phyloP scores from a whole-genome alignment of 1,140 invertebrate genomes.

The Ladona fulva region DNA sequence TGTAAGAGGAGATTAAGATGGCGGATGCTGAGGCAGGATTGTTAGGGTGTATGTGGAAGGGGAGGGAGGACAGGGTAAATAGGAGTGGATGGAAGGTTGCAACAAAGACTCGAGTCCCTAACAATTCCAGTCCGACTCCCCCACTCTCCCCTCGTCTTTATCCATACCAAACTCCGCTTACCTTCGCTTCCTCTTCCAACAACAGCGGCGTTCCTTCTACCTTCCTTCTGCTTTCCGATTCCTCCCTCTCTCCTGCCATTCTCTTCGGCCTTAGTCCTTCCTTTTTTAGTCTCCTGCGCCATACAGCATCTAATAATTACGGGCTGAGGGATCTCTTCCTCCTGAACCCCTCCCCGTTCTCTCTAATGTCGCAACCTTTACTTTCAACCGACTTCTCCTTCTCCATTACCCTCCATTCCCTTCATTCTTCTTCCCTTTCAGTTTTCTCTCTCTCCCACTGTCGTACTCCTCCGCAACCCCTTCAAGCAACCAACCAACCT shows the following conservation, averaged over 20 bases:
- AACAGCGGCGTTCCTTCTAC: not conserved
- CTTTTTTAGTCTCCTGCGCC: no score
- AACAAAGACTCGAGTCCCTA: not conserved
- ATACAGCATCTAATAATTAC: no score
- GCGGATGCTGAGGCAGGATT: not conserved
- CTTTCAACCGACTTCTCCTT: no score
- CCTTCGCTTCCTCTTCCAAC: not conserved
- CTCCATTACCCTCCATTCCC: no score
- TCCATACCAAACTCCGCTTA: not conserved
- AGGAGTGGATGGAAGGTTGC: not conserved
- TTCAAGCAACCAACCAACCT: no score
- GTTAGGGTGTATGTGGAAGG: not conserved
- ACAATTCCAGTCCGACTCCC: not conserved
- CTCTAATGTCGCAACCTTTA: no score
- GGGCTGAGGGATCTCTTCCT: no score
- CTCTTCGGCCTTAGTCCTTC: no score
- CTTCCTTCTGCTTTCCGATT: not conserved
- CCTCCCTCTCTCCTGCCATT: not conserved
- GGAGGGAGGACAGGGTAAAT: not conserved
- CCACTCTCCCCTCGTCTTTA: not conserved
- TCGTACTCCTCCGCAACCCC: no score
- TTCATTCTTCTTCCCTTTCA: no score
- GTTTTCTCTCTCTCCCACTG: no score
- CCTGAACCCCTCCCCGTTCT: no score
- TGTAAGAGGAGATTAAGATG: not conserved